These are phyloP conservation scores for Colossoma macropomum DNA, from an alignment of 2,113 vertebrate genomes.

Conservation along the genomic window DNA sequence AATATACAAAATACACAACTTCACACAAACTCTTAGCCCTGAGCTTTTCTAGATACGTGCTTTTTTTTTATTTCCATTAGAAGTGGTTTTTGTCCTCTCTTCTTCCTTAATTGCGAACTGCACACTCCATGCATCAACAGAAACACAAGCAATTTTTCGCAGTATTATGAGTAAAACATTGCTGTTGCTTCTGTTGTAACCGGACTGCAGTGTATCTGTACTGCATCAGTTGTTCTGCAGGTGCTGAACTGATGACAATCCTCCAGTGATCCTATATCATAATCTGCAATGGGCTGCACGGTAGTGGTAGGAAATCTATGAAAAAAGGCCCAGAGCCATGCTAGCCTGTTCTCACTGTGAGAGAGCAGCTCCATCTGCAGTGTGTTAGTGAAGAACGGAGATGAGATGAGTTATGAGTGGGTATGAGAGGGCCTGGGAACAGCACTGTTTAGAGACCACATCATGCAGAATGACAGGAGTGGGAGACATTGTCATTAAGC, in stretches of 20 bases:
- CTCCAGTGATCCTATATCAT: background rate
- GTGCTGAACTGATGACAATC: background rate
- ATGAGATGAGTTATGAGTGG: background rate
- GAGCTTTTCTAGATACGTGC: background rate
- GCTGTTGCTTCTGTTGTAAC: background rate
- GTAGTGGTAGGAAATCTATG: background rate
- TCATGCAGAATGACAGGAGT: slow-evolving; percentile 30
- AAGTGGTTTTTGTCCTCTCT: background rate
- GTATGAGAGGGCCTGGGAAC: slow-evolving; percentile 5
- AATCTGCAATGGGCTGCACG: background rate
- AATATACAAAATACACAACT: no score
- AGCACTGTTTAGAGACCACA: slow-evolving; percentile 23
- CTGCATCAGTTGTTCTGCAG: background rate
- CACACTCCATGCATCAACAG: background rate
- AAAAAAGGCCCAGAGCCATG: slow-evolving; percentile 2
- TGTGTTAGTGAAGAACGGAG: slow-evolving; percentile 28
- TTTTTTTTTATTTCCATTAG: background rate
- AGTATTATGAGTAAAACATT: background rate
- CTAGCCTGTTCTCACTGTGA: slow-evolving; percentile 16
- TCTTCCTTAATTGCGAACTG: background rate
- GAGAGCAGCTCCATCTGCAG: slow-evolving; percentile 28
- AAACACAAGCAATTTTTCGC: background rate
- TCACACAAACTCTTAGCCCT: no score
- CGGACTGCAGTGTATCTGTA: background rate
- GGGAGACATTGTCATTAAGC: slow-evolving; percentile 40